Evolutionary conservation across 1,140 invertebrate species (phyloP).

Genomic region (Nomia melanderi): DNA sequence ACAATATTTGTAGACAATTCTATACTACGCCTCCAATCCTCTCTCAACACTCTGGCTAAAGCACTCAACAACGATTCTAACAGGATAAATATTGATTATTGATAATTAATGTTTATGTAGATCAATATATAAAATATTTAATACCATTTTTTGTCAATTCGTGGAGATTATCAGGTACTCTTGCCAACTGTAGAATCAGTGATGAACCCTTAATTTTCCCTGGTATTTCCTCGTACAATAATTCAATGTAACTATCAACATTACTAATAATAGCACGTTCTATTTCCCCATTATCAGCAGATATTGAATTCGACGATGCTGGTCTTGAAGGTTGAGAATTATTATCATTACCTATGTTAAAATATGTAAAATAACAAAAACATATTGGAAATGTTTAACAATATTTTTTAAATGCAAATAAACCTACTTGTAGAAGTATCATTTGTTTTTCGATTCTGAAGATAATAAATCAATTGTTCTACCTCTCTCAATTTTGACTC

Average conservation of each 20-base stretch:
- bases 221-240: constrained; percentile 96
- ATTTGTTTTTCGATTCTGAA: constrained; percentile 90
- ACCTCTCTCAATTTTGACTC: constrained; percentile 91
- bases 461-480: constrained; percentile 94
- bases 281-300: constrained; percentile 68
- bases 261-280: constrained; percentile 88
- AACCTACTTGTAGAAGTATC: constrained; percentile 61
- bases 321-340: constrained; percentile 70
- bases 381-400: neutral
- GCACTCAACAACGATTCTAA: constrained; percentile 97
- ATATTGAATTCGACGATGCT: constrained; percentile 73
- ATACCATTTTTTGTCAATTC: constrained; percentile 95
- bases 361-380: constrained; percentile 21
- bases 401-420: neutral
- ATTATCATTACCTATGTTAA: constrained; percentile 64
- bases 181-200: constrained; percentile 93
- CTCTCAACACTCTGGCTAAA: constrained; percentile 94
- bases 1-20: constrained; percentile 98
- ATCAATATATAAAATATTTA: neutral
- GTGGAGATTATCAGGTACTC: constrained; percentile 96
- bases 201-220: constrained; percentile 97
- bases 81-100: constrained; percentile 30
- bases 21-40: constrained; percentile 98
- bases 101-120: neutral
- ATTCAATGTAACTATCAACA: constrained; percentile 96